Percentiles rank a stretch among this genome's conserved stretches.
Conservation (phyloP, 2,888 invertebrate genomes). For the Xanthia icteritia region DNA sequence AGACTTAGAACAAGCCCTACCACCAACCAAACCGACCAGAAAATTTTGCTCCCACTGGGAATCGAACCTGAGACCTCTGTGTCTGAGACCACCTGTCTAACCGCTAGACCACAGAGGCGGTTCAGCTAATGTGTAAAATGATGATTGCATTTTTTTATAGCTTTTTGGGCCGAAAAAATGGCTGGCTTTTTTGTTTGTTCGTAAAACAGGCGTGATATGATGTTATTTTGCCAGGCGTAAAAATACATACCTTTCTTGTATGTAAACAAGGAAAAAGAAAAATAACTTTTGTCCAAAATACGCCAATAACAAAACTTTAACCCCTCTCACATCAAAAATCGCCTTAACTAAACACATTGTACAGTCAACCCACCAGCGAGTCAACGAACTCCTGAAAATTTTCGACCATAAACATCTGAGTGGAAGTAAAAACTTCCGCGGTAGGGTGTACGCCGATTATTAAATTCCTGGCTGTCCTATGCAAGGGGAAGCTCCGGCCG, state of each 20-base stretch:
- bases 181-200: too few species aligned
- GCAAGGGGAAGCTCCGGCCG: conserved; percentile 11
- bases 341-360: not conserved
- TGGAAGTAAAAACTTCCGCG: conserved; percentile 46
- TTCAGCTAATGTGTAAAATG: not conserved
- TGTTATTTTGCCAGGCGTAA: not conserved
- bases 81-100: too few species aligned
- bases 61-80: too few species aligned
- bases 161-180: not conserved
- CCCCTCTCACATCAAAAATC: not conserved
- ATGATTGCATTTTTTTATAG: not conserved
- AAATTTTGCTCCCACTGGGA: too few species aligned
- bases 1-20: too few species aligned
- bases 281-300: not conserved
- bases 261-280: not conserved
- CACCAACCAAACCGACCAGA: too few species aligned
- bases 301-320: not conserved
- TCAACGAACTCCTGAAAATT: conserved; percentile 54
- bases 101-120: too few species aligned
- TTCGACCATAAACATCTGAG: conserved; percentile 45
- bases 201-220: not conserved
- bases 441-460: conserved; percentile 45
- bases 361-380: conserved; percentile 36
- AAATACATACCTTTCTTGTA: not conserved
- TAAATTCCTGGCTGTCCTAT: conserved; percentile 51